Evolutionary conservation across 2,888 invertebrate genomes (phyloP).

Genomic region (Strigamia crassipes): DNA sequence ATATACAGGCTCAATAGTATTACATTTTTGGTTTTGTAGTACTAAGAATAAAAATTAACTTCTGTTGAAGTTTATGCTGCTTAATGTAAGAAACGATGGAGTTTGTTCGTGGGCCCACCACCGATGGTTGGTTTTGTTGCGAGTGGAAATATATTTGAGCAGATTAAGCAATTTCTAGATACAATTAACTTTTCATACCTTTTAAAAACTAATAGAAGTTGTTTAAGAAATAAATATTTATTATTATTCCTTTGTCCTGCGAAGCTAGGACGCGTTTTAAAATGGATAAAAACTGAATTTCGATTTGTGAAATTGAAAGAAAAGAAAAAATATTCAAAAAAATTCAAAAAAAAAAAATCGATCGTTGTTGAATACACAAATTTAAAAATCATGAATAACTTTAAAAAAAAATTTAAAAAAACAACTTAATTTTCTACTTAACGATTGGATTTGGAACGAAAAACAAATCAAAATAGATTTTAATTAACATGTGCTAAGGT

Average conservation of each 20-base stretch:
- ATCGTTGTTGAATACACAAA: background rate
- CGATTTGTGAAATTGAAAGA: background rate
- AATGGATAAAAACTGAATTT: background rate
- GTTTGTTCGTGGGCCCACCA: background rate
- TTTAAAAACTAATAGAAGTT: background rate
- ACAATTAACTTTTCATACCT: background rate
- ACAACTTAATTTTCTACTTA: background rate
- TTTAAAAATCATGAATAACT: background rate
- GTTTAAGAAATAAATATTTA: background rate
- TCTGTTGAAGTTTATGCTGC: conserved; percentile 7
- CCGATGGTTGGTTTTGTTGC: conserved; percentile 1
- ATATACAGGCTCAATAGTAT: conserved; percentile 10
- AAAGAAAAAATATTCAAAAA: too few species aligned
- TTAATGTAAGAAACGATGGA: background rate
- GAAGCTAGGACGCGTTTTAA: background rate
- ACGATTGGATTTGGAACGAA: background rate
- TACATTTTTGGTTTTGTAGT: conserved; percentile 22
- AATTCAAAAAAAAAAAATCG: too few species aligned
- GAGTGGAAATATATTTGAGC: background rate
- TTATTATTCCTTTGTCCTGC: background rate
- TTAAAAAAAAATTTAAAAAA: background rate
- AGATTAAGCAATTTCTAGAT: background rate
- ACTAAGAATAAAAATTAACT: conserved; percentile 7
- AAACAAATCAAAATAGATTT: background rate
- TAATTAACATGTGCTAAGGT: background rate